Base-by-base conservation (phyloP, 37 sponge, comb jelly and placozoan genomes). In the Amphimedon queenslandica region DNA sequence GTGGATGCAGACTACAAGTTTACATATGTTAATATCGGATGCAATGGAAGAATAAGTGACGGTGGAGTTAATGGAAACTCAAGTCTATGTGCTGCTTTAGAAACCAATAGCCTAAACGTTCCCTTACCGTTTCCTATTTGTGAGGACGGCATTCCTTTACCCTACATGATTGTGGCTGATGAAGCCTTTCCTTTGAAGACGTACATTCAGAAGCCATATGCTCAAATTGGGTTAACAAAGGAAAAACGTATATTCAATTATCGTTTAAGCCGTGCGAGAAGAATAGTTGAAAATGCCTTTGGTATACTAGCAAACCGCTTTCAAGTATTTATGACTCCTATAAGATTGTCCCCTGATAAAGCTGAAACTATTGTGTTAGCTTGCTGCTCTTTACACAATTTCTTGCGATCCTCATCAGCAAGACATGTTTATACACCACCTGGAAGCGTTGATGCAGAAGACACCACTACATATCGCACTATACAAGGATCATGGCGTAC, bases 1-100 rank as follows among this genome's bases (percentile, higher is more conserved):
- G 76, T 75, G 10, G 76, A 64, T 42, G 84, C 84, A 2, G 40
- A 77, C 28, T 83, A 77, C 56, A 67, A 57, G 43, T 83, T 83
- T 40, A 6, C 58, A n/a, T n/a, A 53, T 29, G 71, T 79, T 53
- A n/a, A n/a, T n/a, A n/a, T n/a, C n/a, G n/a, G n/a, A n/a, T n/a
- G n/a, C n/a, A n/a, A n/a, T n/a, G n/a, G n/a, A n/a, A n/a, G n/a
- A n/a, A n/a, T n/a, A n/a, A n/a, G n/a, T n/a, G n/a, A n/a, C n/a
- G n/a, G n/a, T 3, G 84, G 84, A 21, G 73, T 83, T 36, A 70
- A 72, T 21, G 35, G 63, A 8, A 60, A 78, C 29, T 66, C 63
- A 1, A 18, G 4, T 28, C 31, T 83, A 39, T 3, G 31, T 35
- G 55, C 11, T 3, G 43, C 61, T 4, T 61, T 83, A 18, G 73